Evolutionary conservation across 1,140 invertebrate species (phyloP), one percentile per base, ranked within the genome.

Genomic region (Adoxophyes honmai): DNA sequence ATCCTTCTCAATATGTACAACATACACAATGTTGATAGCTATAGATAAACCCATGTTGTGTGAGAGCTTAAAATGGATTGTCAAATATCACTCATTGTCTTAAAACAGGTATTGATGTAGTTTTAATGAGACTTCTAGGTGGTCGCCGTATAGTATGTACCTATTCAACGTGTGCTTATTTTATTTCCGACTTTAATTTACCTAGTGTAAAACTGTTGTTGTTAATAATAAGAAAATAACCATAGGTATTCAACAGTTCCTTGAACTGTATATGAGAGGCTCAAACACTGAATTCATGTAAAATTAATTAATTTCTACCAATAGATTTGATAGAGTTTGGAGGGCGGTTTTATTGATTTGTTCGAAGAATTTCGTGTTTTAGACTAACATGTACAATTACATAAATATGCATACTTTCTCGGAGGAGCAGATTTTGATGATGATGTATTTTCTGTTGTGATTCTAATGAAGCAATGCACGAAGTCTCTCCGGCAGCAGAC

Each of bases 221-320:
- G 70, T 77, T 80, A 74, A 76, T 75, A 70, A 71, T 74, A 68
- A 70, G 60, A 69, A 55, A 71, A 65, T 70, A 66, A 62, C 68
- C 58, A 55, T 68, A 66, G 68, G 69, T 75, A 59, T 75, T 68
- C 72, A 75, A 81, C 68, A 78, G 81, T 85, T 85, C 81, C 81
- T 85, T 76, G 70, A 69, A 66, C 60, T 69, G 28, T 52, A 34
- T 14, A 8, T 52, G 14, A 11, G 13, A 10, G 42, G 18, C 21
- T 35, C 51, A 52, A 34, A 52, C 51, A 34, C 51, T 52, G 13
- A 34, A 16, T 35, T 52, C 13, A 16, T 21, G 4, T 4, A 3
- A 1, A 48, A 1, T 28, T n/a, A 48, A 21, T 1, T n/a, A 42
- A 36, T 36, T 1, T 42, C 3, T 7, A 42, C n/a, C n/a, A 28